These are phyloP conservation scores for Thymelicus sylvestris DNA, from an alignment of 2,888 invertebrate genomes.

Conservation along the genomic window DNA sequence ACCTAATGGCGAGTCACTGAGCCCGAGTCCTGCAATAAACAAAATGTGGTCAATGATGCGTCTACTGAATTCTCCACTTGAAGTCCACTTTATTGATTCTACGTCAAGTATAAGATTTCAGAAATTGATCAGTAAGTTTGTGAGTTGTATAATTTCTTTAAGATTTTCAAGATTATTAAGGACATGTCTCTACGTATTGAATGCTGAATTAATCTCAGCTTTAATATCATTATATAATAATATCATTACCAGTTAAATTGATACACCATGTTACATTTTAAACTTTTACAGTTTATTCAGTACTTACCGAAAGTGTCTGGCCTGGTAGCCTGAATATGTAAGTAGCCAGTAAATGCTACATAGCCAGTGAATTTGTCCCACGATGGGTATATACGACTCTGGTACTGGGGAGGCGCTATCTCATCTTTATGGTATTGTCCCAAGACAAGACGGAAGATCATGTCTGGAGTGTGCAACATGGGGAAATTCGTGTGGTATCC, in stretches of 20 bases:
- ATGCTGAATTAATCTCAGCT: too few species aligned
- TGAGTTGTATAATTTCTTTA: too few species aligned
- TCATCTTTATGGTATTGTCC: conserved; percentile 64
- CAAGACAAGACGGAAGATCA: not conserved
- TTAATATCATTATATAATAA: too few species aligned
- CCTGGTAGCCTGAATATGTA: conserved; percentile 87
- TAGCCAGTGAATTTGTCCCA: conserved; percentile 40
- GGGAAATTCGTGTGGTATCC: conserved; percentile 87
- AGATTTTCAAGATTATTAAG: too few species aligned
- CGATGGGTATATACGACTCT: not conserved
- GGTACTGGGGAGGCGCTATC: not conserved
- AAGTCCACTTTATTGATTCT: too few species aligned
- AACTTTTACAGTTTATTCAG: not conserved
- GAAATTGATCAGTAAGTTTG: too few species aligned
- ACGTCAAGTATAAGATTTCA: too few species aligned
- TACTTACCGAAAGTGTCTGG: conserved; percentile 89
- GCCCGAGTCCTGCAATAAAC: not conserved
- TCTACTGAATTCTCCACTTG: too few species aligned
- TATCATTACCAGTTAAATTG: too few species aligned
- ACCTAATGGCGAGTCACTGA: not conserved
- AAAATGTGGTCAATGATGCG: too few species aligned
- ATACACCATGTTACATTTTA: too few species aligned
- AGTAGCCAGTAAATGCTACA: conserved; percentile 59
- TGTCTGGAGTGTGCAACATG: not conserved
- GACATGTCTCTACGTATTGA: too few species aligned